These are phyloP conservation scores for Pterocles orientalis DNA, from an alignment of 2,113 vertebrate species.

Conservation along the genomic window DNA sequence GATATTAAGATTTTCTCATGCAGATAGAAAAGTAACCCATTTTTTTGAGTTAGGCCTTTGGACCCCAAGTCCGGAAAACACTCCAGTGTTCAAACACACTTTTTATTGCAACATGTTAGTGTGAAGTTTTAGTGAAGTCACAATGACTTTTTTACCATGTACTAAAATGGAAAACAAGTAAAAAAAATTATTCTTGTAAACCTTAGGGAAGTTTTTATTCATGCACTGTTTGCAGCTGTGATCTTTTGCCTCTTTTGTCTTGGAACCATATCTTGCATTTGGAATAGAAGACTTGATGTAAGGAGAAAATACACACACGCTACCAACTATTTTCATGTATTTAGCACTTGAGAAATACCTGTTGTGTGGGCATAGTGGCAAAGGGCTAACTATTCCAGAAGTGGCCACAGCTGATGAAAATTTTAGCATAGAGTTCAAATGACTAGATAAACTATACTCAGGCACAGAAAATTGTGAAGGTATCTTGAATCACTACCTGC, in stretches of 20 bases:
- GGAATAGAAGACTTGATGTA: not conserved
- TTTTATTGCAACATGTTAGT: not conserved
- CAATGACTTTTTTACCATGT: not conserved
- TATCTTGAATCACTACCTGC: constrained; percentile 55
- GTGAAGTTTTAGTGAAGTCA: constrained; percentile 16
- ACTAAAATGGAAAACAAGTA: not conserved
- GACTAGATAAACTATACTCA: not conserved
- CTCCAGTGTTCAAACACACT: not conserved
- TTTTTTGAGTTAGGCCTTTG: not conserved
- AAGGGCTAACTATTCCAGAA: not conserved
- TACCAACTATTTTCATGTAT: not conserved
- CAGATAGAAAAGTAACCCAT: not conserved
- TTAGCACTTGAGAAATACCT: not conserved
- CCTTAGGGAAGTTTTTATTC: not conserved
- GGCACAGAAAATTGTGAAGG: not conserved
- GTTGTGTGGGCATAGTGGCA: not conserved
- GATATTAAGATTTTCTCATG: not conserved
- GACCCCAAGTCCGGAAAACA: not conserved
- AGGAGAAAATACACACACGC: not conserved
- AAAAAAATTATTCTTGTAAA: constrained; percentile 11
- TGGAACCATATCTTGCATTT: not conserved
- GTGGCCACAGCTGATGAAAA: constrained; percentile 24
- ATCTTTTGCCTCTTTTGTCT: not conserved
- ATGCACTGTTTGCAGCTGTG: not conserved
- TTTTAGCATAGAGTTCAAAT: not conserved